phyloP scores from a whole-genome alignment of 2,797 vertebrate genomes.

The Siniperca obscura region DNA sequence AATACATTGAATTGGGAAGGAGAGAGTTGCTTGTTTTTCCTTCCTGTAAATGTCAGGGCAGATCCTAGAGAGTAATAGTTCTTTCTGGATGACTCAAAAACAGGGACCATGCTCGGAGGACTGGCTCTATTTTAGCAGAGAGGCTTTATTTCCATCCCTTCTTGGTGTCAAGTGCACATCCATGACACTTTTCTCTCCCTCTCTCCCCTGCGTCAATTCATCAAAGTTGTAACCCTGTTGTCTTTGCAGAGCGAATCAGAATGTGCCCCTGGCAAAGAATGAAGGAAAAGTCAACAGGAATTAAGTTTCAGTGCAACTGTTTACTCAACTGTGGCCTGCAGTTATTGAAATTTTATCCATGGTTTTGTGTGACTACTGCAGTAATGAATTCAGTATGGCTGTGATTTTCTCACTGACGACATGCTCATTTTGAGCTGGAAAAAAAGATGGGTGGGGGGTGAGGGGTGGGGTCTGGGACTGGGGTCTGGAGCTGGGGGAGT shows the following conservation, averaged over 20 bases:
- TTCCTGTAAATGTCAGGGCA: slow-evolving; percentile 40
- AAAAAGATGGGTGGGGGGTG: slow-evolving; percentile 70
- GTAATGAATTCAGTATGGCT: slow-evolving; percentile 99
- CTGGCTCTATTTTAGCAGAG: slow-evolving; percentile 49
- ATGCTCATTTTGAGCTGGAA: slow-evolving; percentile 87
- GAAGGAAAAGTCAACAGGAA: slow-evolving; percentile 99
- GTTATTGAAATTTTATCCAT: slow-evolving; percentile 99
- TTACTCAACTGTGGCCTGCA: slow-evolving; percentile 99
- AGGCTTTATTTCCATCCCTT: slow-evolving; percentile 63
- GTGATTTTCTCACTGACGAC: slow-evolving; percentile 93
- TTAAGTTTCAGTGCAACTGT: slow-evolving; percentile 99
- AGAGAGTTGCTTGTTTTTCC: slow-evolving; percentile 34
- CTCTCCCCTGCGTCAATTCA: slow-evolving; percentile 90
- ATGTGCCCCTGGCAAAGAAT: slow-evolving; percentile 96
- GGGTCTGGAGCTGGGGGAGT: slow-evolving; percentile 34
- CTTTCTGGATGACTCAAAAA: slow-evolving; percentile 66
- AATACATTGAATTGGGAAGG: slow-evolving; percentile 37
- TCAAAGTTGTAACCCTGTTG: slow-evolving; percentile 96
- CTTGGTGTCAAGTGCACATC: slow-evolving; percentile 83
- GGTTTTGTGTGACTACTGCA: slow-evolving; percentile 98
- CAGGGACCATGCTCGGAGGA: slow-evolving; percentile 46
- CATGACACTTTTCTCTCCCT: slow-evolving; percentile 80
- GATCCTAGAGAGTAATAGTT: slow-evolving; percentile 50
- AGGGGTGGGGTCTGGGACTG: slow-evolving; percentile 31
- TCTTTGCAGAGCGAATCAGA: slow-evolving; percentile 95